Evolutionary conservation across 2,113 vertebrate species (phyloP).

Genomic region (Nerophis ophidion): DNA sequence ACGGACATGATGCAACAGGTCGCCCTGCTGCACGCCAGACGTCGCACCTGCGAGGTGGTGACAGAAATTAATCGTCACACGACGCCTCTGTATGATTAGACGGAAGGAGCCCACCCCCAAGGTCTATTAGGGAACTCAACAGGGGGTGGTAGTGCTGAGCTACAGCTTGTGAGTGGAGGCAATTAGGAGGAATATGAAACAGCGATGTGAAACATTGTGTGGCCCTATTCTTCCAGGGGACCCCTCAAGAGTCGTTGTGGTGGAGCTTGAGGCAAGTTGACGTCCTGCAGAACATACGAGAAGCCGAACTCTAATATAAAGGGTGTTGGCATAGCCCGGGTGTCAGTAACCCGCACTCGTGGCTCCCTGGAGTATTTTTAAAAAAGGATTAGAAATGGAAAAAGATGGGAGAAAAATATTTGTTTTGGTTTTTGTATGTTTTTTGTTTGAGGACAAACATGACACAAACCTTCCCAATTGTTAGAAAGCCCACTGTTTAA

Average conservation of each 20-base stretch:
- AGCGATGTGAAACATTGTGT: conserved; percentile 9
- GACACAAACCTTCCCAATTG: too few relatives aligned
- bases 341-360: too few relatives aligned
- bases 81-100: conserved; percentile 39
- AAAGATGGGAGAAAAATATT: too few relatives aligned
- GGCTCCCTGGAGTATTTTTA: too few relatives aligned
- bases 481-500: too few relatives aligned
- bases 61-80: conserved; percentile 49
- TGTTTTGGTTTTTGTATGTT: too few relatives aligned
- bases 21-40: conserved; percentile 28
- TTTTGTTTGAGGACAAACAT: too few relatives aligned
- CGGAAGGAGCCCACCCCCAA: conserved; percentile 22
- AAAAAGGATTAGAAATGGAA: too few relatives aligned
- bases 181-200: conserved; percentile 17
- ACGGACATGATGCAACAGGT: conserved; percentile 51
- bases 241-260: conserved; percentile 55
- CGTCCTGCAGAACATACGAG: conserved; percentile 77
- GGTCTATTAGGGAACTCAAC: conserved; percentile 3
- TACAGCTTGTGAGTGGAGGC: conserved; percentile 17
- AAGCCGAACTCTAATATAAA: conserved; percentile 80
- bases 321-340: conserved; percentile 57
- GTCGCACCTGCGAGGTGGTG: conserved; percentile 57
- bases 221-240: conserved; percentile 67
- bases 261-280: conserved; percentile 63
- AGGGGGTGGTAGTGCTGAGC: conserved; percentile 10